These are phyloP conservation scores for Palythoa grandiflora DNA, from an alignment of 92 coral and sea anemone species.

Conservation along the genomic window DNA sequence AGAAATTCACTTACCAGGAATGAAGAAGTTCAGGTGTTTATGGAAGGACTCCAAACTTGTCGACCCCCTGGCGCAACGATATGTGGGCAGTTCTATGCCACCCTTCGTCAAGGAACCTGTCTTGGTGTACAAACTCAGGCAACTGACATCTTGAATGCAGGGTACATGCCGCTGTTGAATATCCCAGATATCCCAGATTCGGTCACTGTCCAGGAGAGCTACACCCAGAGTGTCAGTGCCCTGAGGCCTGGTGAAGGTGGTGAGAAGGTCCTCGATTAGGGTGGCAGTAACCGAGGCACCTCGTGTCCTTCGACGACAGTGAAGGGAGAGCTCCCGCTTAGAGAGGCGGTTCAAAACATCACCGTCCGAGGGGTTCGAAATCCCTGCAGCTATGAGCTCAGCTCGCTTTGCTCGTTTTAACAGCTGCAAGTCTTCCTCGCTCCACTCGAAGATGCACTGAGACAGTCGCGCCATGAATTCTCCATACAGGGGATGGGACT, in stretches of 20 bases:
- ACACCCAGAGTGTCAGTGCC: constrained; percentile 49
- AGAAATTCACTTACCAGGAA: constrained; percentile 46
- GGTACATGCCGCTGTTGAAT: constrained; percentile 55
- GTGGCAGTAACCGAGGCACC: too few species aligned
- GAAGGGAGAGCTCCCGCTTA: too few species aligned
- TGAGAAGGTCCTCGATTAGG: too few species aligned
- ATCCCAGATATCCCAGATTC: constrained; percentile 61
- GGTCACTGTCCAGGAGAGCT: constrained; percentile 58
- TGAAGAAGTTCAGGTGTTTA: constrained; percentile 56
- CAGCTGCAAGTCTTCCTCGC: constrained; percentile 48
- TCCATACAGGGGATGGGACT: constrained; percentile 36
- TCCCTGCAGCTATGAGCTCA: constrained; percentile 14
- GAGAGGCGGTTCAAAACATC: not conserved
- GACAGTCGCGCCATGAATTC: constrained; percentile 37
- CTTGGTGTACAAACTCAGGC: constrained; percentile 57
- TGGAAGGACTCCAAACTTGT: constrained; percentile 74
- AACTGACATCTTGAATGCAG: constrained; percentile 70
- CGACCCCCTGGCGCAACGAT: constrained; percentile 70
- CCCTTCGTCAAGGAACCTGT: constrained; percentile 59
- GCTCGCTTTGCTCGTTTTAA: constrained; percentile 20
- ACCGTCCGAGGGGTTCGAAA: not conserved
- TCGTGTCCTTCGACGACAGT: too few species aligned
- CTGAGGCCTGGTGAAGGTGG: too few species aligned
- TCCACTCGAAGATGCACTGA: constrained; percentile 55
- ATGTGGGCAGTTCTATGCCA: constrained; percentile 49